Conservation (phyloP, 2,797 vertebrate genomes). For the Poeciliopsis turneri region DNA sequence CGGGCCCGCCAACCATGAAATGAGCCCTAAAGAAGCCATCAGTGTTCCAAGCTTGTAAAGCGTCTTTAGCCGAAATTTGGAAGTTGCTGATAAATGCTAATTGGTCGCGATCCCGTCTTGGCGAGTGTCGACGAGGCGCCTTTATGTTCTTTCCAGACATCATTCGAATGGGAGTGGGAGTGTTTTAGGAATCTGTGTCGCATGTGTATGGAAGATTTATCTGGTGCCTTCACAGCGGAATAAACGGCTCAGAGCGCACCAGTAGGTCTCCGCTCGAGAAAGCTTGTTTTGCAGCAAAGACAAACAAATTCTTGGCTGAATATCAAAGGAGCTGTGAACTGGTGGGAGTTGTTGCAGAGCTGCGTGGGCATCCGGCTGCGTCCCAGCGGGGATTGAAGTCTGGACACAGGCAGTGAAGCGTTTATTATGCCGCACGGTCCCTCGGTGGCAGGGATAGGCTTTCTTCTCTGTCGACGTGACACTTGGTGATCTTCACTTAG, state of each 20-base stretch:
- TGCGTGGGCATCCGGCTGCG: constrained; percentile 24
- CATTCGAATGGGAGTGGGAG: background rate
- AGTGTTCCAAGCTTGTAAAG: constrained; percentile 31
- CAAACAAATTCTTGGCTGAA: constrained; percentile 46
- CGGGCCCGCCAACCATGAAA: constrained; percentile 57
- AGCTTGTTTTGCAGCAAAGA: constrained; percentile 41
- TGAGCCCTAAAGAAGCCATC: constrained; percentile 50
- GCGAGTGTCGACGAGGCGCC: constrained; percentile 13
- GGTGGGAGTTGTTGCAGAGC: constrained; percentile 41
- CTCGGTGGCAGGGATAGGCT: constrained; percentile 15
- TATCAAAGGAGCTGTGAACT: constrained; percentile 49
- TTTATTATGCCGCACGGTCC: constrained; percentile 42
- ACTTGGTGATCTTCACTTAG: constrained; percentile 6
- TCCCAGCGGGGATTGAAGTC: constrained; percentile 42
- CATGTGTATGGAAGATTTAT: constrained; percentile 35
- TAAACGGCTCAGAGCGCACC: constrained; percentile 28
- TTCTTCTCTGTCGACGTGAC: constrained; percentile 20
- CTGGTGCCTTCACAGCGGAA: constrained; percentile 10
- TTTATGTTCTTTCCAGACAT: constrained; percentile 11
- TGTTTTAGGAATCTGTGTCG: constrained; percentile 18
- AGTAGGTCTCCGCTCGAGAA: constrained; percentile 22
- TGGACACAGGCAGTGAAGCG: constrained; percentile 45
- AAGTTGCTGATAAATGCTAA: constrained; percentile 42
- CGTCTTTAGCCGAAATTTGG: constrained; percentile 17
- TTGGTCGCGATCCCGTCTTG: constrained; percentile 39